Conservation (phyloP, 2,888 invertebrate genomes). For the Taenaris catops region DNA sequence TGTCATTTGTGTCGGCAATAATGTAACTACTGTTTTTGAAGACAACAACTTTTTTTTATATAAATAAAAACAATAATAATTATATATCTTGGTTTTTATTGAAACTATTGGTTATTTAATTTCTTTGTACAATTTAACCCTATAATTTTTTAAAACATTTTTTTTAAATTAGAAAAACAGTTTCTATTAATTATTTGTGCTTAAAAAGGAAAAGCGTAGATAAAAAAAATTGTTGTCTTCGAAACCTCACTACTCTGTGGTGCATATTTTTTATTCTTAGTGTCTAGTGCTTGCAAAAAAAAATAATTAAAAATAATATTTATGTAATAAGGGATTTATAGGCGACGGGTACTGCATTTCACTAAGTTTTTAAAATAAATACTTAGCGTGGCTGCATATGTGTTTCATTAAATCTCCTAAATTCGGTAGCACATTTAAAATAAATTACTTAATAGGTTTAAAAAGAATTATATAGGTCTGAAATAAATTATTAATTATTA, state of each 20-base stretch:
- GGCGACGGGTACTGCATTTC: constrained; percentile 52
- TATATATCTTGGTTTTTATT: background rate
- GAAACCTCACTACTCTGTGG: constrained; percentile 29
- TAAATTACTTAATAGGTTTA: no score
- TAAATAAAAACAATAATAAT: constrained; percentile 1
- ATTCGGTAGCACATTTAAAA: no score
- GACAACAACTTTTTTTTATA: constrained; percentile 27
- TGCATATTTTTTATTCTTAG: constrained; percentile 31
- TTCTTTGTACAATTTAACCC: background rate
- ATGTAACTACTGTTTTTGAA: constrained; percentile 27
- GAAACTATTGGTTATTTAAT: background rate
- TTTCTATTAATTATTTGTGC: no score
- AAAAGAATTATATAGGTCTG: no score
- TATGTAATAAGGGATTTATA: constrained; percentile 30
- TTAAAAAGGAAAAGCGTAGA: no score
- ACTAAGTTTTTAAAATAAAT: constrained; percentile 33
- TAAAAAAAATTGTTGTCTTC: constrained; percentile 29
- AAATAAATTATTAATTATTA: no score
- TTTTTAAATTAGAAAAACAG: no score
- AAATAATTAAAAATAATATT: constrained; percentile 21
- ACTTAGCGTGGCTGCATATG: constrained; percentile 28
- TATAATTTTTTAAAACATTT: constrained; percentile 1
- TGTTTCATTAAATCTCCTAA: no score
- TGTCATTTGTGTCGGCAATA: constrained; percentile 31
- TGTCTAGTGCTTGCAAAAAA: constrained; percentile 23